A percentile compares a stretch with the other conserved stretches of the same genome.
Conservation (phyloP, 2,797 vertebrate species). For the Trichosurus vulpecula region DNA sequence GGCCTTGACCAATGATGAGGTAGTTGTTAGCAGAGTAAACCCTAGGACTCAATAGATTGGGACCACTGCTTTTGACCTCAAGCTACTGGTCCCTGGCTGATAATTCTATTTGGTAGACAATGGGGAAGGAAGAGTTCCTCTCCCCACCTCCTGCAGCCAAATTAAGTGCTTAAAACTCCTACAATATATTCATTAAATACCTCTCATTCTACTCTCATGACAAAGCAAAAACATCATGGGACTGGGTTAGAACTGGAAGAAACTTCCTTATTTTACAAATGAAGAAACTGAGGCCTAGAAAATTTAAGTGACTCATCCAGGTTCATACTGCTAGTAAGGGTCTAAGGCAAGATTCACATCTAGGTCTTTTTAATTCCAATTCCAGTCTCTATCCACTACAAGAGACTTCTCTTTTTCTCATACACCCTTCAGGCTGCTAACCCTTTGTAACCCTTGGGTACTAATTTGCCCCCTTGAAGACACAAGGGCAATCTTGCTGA, state of each 20-base stretch:
- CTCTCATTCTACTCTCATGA: background rate
- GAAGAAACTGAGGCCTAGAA: background rate
- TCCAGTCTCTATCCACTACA: too few relatives aligned
- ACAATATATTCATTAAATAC: background rate
- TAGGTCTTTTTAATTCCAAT: too few relatives aligned
- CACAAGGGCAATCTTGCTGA: background rate
- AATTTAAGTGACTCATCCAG: background rate
- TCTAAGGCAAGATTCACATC: too few relatives aligned
- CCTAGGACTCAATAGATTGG: background rate
- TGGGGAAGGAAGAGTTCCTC: background rate
- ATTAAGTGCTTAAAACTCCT: background rate
- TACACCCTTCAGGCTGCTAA: too few relatives aligned
- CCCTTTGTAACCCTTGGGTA: too few relatives aligned
- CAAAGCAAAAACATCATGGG: background rate
- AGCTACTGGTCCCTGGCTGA: background rate
- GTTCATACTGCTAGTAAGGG: background rate
- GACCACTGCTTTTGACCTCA: background rate
- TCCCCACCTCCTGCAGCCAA: background rate
- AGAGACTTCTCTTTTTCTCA: too few relatives aligned
- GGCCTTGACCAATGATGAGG: background rate
- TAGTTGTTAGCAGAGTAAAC: background rate
- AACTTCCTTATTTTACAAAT: background rate
- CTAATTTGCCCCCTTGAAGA: too few relatives aligned
- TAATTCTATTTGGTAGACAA: background rate
- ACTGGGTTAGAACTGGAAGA: background rate